Conservation (phyloP, 2,797 vertebrate species). For the Cirrhinus mrigala region DNA sequence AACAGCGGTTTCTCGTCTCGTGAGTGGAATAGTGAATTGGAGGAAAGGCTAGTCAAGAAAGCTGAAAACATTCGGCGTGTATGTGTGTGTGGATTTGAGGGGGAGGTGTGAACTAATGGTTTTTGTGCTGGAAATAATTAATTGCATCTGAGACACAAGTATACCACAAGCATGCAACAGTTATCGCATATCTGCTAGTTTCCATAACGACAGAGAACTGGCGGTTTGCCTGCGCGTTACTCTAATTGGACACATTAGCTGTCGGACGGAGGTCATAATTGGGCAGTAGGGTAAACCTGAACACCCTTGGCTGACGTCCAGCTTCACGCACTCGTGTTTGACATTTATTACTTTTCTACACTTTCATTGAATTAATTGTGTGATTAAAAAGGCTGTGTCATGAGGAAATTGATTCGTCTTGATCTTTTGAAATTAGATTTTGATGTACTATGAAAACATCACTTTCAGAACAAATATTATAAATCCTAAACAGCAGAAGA, state of each 20-base stretch:
- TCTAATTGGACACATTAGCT: slow-evolving; percentile 43
- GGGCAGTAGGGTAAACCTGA: slow-evolving; percentile 33
- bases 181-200: slow-evolving; percentile 70
- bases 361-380: slow-evolving; percentile 1
- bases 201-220: slow-evolving; percentile 80
- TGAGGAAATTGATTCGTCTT: background rate
- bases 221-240: slow-evolving; percentile 56
- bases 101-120: slow-evolving; percentile 60
- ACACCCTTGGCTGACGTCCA: background rate
- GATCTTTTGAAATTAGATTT: background rate
- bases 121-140: slow-evolving; percentile 61
- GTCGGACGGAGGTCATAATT: slow-evolving; percentile 28
- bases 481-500: background rate
- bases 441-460: background rate
- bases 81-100: slow-evolving; percentile 50
- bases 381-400: background rate
- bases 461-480: background rate
- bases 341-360: slow-evolving; percentile 6
- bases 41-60: background rate
- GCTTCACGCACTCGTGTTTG: background rate
- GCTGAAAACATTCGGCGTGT: slow-evolving; percentile 58
- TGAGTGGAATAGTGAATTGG: slow-evolving; percentile 29
- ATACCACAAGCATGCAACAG: slow-evolving; percentile 55
- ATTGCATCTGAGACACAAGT: slow-evolving; percentile 56
- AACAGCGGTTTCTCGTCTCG: background rate